Evolutionary conservation across 2,888 invertebrate species (phyloP), one percentile per base, ranked within the genome.

Genomic region (Rhorus exstirpatorius): DNA sequence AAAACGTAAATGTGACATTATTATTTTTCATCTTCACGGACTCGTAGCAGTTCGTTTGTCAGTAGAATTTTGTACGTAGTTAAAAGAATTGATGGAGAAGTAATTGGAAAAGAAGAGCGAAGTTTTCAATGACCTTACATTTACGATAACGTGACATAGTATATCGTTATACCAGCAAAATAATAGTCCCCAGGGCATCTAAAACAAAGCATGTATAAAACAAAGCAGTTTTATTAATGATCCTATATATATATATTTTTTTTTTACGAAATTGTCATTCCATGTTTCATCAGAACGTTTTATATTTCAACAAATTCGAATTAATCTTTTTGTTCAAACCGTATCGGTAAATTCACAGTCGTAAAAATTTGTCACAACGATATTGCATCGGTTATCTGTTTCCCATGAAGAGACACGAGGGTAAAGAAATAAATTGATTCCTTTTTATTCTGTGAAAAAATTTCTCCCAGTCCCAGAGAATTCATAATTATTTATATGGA

Each of bases 1-100:
- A 35, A 51, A 61, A 58, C 60, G 38, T 74, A 58, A 61, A 65
- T 75, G 49, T 46, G 75, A 46, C 19, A 24, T 70, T 46, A 19
- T 67, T 63, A 35, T 49, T 58, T 17, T 44, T 55, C 44, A 7
- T 53, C 61, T n/a, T n/a, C 14, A 10, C 63, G 19, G 46, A 58
- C n/a, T 74, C 49, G 26, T 14, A 10, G 10, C 12, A 10, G 51
- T 46, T 46, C n/a, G n/a, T 12, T 60, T 26, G 46, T 2, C 26
- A n/a, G 35, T 31, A 10, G 4, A 46, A 21, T 46, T 35, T 17
- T 21, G 6, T 49, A 2, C 14, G 14, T 31, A n/a, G 31, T 19
- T 12, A 10, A 26, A 1, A 65, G n/a, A 46, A 8, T 26, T 21
- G 10, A n/a, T 3, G n/a, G n/a, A n/a, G n/a, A n/a, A n/a, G n/a